These are phyloP conservation scores for Corythoichthys haematopterus DNA, from an alignment of 2,113 vertebrate species.

Conservation along the genomic window DNA sequence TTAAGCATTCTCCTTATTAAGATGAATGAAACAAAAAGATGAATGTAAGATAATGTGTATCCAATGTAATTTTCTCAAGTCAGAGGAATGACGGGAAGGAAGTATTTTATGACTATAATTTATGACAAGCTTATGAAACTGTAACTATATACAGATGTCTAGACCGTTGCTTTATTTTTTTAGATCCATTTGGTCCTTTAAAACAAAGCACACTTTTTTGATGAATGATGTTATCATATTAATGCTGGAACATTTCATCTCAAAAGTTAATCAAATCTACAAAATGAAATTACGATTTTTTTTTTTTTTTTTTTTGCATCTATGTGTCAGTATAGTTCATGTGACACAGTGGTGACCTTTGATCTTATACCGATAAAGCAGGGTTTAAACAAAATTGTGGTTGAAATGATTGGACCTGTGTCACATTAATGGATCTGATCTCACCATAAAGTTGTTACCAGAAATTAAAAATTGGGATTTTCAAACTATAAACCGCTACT, in stretches of 20 bases:
- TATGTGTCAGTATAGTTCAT: constrained; percentile 9
- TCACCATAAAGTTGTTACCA: constrained; percentile 21
- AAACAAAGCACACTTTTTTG: neutral
- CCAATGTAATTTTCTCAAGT: neutral
- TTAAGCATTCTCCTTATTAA: neutral
- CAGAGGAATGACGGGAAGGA: neutral
- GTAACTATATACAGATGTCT: constrained; percentile 12
- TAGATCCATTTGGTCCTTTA: constrained; percentile 5
- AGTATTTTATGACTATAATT: constrained; percentile 11
- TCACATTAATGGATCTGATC: constrained; percentile 31
- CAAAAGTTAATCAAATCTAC: neutral
- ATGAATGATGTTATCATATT: neutral
- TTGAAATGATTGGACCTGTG: constrained; percentile 5
- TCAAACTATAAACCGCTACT: no score
- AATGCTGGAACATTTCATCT: neutral
- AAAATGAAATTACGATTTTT: neutral
- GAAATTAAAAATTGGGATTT: constrained; percentile 13
- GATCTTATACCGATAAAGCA: constrained; percentile 16
- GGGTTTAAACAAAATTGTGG: constrained; percentile 15
- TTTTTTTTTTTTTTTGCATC: neutral
- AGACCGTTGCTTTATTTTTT: constrained; percentile 12
- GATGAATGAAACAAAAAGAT: constrained; percentile 7
- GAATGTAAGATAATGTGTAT: constrained; percentile 9
- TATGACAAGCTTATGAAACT: constrained; percentile 14
- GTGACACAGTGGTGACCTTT: constrained; percentile 2